A percentile compares a stretch with the other conserved stretches of the same genome.
phyloP scores from a whole-genome alignment of 2,797 vertebrate species.

The Acipenser transmontanus region DNA sequence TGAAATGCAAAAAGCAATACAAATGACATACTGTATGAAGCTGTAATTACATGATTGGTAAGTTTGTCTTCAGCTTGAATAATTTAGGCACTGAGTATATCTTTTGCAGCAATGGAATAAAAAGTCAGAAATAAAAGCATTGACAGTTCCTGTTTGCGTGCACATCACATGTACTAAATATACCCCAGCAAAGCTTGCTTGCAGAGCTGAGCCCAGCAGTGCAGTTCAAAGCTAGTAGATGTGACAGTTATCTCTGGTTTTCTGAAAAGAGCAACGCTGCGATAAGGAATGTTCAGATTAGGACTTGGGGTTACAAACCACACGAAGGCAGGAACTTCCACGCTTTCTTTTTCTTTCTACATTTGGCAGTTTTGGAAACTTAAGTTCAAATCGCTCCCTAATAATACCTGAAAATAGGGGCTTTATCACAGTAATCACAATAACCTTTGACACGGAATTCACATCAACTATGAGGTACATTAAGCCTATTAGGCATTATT shows the following conservation, averaged over 20 bases:
- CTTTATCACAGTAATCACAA: too few relatives aligned
- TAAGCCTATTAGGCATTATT: too few relatives aligned
- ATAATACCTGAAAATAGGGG: too few relatives aligned
- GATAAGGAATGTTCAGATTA: slow-evolving; percentile 31
- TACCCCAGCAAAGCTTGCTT: slow-evolving; percentile 40
- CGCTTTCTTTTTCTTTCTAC: slow-evolving; percentile 10
- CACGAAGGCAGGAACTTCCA: slow-evolving; percentile 36
- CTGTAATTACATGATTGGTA: too few relatives aligned
- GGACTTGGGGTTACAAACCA: slow-evolving; percentile 4
- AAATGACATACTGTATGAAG: too few relatives aligned
- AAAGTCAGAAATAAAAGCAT: slow-evolving; percentile 20
- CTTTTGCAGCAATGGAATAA: too few relatives aligned
- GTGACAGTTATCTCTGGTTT: slow-evolving; percentile 29
- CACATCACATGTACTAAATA: slow-evolving; percentile 57
- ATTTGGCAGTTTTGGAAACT: slow-evolving; percentile 55
- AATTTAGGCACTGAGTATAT: too few relatives aligned
- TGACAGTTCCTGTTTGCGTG: slow-evolving; percentile 51
- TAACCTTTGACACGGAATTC: too few relatives aligned
- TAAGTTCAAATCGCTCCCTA: slow-evolving; percentile 9
- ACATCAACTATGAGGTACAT: too few relatives aligned
- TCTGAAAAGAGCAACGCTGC: slow-evolving; percentile 21
- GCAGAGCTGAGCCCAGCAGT: slow-evolving; percentile 46
- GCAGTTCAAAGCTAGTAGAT: slow-evolving; percentile 47
- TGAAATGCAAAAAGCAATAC: too few relatives aligned
- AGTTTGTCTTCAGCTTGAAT: too few relatives aligned